These are phyloP conservation scores for Oncorhynchus masou DNA, from an alignment of 2,113 vertebrate genomes.

Conservation along the genomic window DNA sequence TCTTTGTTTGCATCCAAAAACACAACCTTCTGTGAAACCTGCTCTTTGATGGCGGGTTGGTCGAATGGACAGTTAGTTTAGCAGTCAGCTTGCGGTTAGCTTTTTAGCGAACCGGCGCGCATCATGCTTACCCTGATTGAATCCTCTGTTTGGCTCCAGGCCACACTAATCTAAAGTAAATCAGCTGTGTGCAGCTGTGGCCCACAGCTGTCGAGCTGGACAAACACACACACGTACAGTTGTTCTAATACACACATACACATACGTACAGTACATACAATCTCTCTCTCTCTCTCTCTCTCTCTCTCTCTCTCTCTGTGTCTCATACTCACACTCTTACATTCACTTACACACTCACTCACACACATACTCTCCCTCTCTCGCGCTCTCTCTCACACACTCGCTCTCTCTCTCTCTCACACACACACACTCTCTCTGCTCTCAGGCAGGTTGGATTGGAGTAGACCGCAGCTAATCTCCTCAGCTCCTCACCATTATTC, in stretches of 20 bases:
- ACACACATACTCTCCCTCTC: not conserved
- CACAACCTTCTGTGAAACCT: constrained; percentile 12
- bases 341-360: no score
- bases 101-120: constrained; percentile 31
- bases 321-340: not conserved
- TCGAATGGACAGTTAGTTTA: constrained; percentile 10
- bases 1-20: constrained; percentile 10
- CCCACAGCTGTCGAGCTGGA: constrained; percentile 62
- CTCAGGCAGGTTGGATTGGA: constrained; percentile 61
- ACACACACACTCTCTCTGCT: constrained; percentile 70
- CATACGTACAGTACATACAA: no score
- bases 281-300: no score
- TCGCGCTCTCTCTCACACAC: constrained; percentile 26
- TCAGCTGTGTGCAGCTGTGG: constrained; percentile 55
- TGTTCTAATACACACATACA: no score
- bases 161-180: constrained; percentile 72
- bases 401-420: constrained; percentile 43
- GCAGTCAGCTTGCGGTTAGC: constrained; percentile 50
- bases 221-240: constrained; percentile 14
- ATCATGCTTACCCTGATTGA: constrained; percentile 57
- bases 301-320: no score
- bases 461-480: constrained; percentile 73
- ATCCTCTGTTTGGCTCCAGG: constrained; percentile 61
- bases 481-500: constrained; percentile 69
- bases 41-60: constrained; percentile 16